Evolutionary conservation across 2,797 vertebrate genomes (phyloP), one percentile per base, ranked within the genome.

Genomic region (Arrhamphus sclerolepis): DNA sequence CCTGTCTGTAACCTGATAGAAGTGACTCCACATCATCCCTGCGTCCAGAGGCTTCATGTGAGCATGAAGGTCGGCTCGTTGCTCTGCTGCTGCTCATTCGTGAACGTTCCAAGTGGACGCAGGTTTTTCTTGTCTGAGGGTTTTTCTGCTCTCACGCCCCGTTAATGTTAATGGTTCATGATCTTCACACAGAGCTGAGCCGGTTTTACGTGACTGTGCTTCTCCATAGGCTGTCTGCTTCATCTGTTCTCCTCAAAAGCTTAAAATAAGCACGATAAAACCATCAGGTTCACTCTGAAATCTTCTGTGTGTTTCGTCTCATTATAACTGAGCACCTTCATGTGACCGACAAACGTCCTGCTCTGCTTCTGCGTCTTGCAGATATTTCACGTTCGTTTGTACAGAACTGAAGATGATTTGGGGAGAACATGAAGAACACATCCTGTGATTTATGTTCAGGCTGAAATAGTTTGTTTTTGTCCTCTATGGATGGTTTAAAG

Each of bases 211-310:
- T 64, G 66, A 31, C 4, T 62, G 59, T 16, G 11, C 60, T 29
- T 31, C 18, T 66, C 56, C 39, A 58, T 18, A 55, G 59, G 51
- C 56, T 70, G 46, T 76, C 49, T 63, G 55, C 47, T 69, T 84
- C 56, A 49, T 71, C 39, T 52, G 2, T 70, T 74, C 66, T 80
- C 72, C 65, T 70, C 70, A 78, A 62, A 66, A 21, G 8, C 7
- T 50, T 40, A 28, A 9, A 53, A 48, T 20, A 0, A 48, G 21
- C 1, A 31, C 43, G 28, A 16, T 28, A n/a, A 53, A 43, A 29
- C 7, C 40, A 52, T 16, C 8, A 64, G 34, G 11, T 1, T 38
- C 34, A 52, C 22, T 19, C 38, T 16, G 1, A 38, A 42, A 46
- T 52, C 1, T 16, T 54, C 13, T 51, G 18, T 20, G 6, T n/a